These are phyloP conservation scores for Ispidina lecontei DNA, from an alignment of 2,797 vertebrate genomes.

Conservation along the genomic window DNA sequence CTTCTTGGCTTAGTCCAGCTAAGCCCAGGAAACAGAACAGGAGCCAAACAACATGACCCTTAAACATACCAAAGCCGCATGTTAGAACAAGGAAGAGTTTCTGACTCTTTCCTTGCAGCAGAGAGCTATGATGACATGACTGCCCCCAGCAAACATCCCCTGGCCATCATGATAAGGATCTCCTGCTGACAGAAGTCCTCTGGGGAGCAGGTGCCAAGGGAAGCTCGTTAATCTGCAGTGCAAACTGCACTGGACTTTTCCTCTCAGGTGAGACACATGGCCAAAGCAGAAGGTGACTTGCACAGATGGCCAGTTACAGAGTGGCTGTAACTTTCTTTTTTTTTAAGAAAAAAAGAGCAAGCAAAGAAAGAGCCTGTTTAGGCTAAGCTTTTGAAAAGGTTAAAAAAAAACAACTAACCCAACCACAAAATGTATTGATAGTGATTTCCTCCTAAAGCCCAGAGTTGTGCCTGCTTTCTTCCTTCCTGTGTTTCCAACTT, in stretches of 20 bases:
- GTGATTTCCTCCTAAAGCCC: not conserved
- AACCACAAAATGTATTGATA: not conserved
- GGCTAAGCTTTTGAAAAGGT: not conserved
- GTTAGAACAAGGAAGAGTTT: not conserved
- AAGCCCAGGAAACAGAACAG: not conserved
- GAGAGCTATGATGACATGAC: rapidly evolving
- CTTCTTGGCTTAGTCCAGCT: not conserved
- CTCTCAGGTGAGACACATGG: not conserved
- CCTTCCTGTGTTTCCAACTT: not conserved
- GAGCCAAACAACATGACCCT: not conserved
- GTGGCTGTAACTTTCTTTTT: too few species aligned
- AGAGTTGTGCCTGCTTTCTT: not conserved
- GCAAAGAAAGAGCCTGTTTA: not conserved
- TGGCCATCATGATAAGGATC: rapidly evolving
- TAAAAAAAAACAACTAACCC: not conserved
- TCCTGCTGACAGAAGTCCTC: not conserved
- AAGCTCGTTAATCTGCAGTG: not conserved
- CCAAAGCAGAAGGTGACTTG: not conserved
- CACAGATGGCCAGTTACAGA: rapidly evolving
- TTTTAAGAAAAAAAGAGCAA: not conserved
- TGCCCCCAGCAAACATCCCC: not conserved
- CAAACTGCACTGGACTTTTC: not conserved
- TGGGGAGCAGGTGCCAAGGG: rapidly evolving
- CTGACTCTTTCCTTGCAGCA: not conserved
- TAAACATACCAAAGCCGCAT: not conserved